Percentiles rank a stretch among this genome's conserved stretches.
Evolutionary conservation across 2,888 invertebrate species (phyloP).

Genomic region (Carterocephalus palaemon): DNA sequence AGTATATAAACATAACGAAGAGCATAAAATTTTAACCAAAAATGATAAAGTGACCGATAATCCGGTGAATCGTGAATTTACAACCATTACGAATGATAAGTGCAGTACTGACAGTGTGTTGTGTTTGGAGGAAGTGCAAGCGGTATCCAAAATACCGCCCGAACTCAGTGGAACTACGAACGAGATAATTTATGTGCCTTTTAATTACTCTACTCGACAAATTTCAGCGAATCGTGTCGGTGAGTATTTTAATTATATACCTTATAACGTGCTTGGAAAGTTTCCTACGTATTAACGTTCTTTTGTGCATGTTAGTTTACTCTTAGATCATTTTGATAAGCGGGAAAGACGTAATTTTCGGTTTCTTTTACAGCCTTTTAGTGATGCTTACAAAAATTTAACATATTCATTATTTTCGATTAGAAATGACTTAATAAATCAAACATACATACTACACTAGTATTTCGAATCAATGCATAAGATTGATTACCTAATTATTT

Average conservation of each 20-base stretch:
- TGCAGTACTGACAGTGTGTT: slow-evolving; percentile 68
- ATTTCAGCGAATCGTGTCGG: slow-evolving; percentile 69
- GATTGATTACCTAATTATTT: too few relatives aligned
- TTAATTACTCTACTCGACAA: slow-evolving; percentile 79
- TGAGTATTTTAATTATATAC: slow-evolving; percentile 45
- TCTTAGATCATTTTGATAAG: slow-evolving; percentile 7
- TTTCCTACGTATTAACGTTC: slow-evolving; percentile 10
- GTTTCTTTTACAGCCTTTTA: neutral
- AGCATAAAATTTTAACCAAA: slow-evolving; percentile 53
- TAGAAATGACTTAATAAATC: too few relatives aligned
- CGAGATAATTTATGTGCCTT: slow-evolving; percentile 82
- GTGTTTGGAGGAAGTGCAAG: slow-evolving; percentile 80
- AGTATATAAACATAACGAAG: slow-evolving; percentile 51
- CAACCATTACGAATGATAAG: slow-evolving; percentile 62
- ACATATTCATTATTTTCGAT: too few relatives aligned
- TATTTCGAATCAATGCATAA: too few relatives aligned
- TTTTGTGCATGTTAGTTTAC: slow-evolving; percentile 1
- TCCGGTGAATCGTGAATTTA: slow-evolving; percentile 54
- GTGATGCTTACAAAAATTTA: too few relatives aligned
- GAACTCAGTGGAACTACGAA: slow-evolving; percentile 70
- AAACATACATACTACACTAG: too few relatives aligned
- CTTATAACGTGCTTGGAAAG: slow-evolving; percentile 5
- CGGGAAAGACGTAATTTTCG: neutral
- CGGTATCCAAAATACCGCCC: slow-evolving; percentile 72
- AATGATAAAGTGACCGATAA: slow-evolving; percentile 44